A percentile compares a stretch with the other conserved stretches of the same genome.
Evolutionary conservation across 2,888 invertebrate genomes (phyloP).

Genomic region (Sinotaia quadrata): DNA sequence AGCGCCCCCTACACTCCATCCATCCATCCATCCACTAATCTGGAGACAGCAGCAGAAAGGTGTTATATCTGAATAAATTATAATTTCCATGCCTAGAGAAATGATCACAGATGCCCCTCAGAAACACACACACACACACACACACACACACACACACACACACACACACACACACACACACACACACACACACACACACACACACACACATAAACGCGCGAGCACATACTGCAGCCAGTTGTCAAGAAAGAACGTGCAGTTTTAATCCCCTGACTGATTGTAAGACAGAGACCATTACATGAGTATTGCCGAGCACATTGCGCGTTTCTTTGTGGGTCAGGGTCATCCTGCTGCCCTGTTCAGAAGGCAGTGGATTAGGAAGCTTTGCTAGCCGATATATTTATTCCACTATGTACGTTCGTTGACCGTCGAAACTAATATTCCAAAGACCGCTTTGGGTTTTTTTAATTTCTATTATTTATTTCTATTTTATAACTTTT

Average conservation of each 20-base stretch:
- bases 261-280: too few relatives aligned
- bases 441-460: too few relatives aligned
- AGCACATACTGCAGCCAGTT: too few relatives aligned
- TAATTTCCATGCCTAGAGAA: background rate
- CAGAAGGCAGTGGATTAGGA: background rate
- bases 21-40: too few relatives aligned
- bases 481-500: too few relatives aligned
- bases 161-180: slow-evolving; percentile 1
- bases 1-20: too few relatives aligned
- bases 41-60: background rate
- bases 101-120: background rate
- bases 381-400: too few relatives aligned
- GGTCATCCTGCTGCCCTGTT: background rate
- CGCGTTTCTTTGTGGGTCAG: background rate
- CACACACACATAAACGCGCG: background rate
- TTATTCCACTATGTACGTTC: too few relatives aligned
- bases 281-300: too few relatives aligned
- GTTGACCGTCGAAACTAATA: too few relatives aligned
- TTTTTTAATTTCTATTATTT: too few relatives aligned
- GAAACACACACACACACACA: background rate
- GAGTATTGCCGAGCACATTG: background rate
- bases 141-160: background rate
- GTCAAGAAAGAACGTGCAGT: too few relatives aligned
- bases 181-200: background rate
- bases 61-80: background rate